A percentile compares a stretch with the other conserved stretches of the same genome.
Evolutionary conservation across 1,140 invertebrate genomes (phyloP).

Genomic region (Drosophila mojavensis): DNA sequence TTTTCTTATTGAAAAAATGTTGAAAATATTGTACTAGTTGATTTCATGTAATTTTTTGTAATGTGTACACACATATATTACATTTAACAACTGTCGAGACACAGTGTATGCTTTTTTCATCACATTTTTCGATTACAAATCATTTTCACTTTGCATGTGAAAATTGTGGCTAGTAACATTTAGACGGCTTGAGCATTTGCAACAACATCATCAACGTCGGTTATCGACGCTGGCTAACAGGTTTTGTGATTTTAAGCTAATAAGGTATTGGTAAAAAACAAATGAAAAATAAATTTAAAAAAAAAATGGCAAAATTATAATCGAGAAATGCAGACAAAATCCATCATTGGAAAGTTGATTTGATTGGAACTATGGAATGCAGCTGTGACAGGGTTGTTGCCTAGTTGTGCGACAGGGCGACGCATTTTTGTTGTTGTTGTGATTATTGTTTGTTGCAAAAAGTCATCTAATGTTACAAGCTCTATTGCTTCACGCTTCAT

Average conservation of each 20-base stretch:
- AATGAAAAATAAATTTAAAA: constrained; percentile 16
- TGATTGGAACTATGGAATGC: constrained; percentile 74
- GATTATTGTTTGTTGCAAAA: constrained; percentile 11
- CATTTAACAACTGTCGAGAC: constrained; percentile 8
- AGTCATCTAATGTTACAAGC: constrained; percentile 59
- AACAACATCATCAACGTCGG: constrained; percentile 59
- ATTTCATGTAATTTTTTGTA: neutral
- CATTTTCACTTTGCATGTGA: constrained; percentile 67
- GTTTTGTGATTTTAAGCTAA: constrained; percentile 50
- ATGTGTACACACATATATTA: neutral
- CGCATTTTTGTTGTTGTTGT: constrained; percentile 46
- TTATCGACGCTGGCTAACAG: constrained; percentile 45
- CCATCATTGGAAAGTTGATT: constrained; percentile 77
- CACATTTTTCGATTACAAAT: constrained; percentile 23
- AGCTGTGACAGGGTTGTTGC: constrained; percentile 54
- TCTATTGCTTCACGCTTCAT: constrained; percentile 63
- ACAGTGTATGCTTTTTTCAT: constrained; percentile 17
- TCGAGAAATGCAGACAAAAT: constrained; percentile 64
- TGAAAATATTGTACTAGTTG: neutral
- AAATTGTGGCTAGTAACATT: constrained; percentile 40
- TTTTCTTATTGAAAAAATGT: too few species aligned
- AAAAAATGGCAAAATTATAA: constrained; percentile 65
- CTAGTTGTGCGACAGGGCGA: constrained; percentile 69
- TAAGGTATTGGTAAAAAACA: constrained; percentile 59
- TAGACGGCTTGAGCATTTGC: constrained; percentile 50